Conservation (phyloP, 2,888 invertebrate species). For the Abscondita cerata region DNA sequence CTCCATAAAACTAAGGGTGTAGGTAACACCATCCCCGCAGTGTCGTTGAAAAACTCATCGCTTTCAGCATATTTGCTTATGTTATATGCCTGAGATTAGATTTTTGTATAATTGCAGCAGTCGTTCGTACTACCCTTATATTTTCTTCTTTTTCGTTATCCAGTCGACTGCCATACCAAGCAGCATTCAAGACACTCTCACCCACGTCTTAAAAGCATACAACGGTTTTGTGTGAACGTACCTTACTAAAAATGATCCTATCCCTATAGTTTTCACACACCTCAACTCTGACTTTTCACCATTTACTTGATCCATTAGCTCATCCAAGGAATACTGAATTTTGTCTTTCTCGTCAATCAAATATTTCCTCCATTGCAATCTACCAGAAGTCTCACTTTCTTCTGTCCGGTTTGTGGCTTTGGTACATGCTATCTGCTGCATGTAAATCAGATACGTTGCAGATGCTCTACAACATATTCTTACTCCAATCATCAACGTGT, state of each 20-base stretch:
- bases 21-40: constrained; percentile 11
- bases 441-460: constrained; percentile 1
- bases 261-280: constrained; percentile 8
- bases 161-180: constrained; percentile 3
- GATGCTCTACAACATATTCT: neutral
- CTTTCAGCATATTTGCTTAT: constrained; percentile 5
- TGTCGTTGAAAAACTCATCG: constrained; percentile 7
- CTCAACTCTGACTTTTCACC: constrained; percentile 3
- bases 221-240: constrained; percentile 11
- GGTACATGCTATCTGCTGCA: constrained; percentile 4
- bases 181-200: constrained; percentile 8
- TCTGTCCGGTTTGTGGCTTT: constrained; percentile 7
- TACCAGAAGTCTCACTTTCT: neutral
- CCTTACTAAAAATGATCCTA: constrained; percentile 8
- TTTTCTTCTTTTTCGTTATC: neutral
- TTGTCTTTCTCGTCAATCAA: neutral
- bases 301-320: constrained; percentile 5
- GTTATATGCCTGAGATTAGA: constrained; percentile 7
- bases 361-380: constrained; percentile 11
- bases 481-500: constrained; percentile 5
- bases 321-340: constrained; percentile 8
- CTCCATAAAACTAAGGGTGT: constrained; percentile 9
- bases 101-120: constrained; percentile 8
- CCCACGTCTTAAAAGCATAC: constrained; percentile 10
- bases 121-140: neutral